These are phyloP conservation scores for Coregonus clupeaformis DNA, from an alignment of 2,113 vertebrate species.

Conservation along the genomic window DNA sequence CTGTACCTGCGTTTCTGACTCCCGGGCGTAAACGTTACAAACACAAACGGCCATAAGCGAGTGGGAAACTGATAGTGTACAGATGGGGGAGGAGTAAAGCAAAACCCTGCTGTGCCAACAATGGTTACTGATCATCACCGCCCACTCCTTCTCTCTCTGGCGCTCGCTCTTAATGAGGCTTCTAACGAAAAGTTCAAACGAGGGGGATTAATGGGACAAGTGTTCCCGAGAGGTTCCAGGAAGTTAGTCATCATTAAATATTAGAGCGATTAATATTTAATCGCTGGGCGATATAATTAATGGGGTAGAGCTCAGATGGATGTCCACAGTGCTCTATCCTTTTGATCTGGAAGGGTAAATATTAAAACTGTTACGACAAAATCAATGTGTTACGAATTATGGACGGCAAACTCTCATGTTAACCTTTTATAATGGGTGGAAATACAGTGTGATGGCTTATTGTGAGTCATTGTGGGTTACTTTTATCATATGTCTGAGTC, in stretches of 20 bases:
- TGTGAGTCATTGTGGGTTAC: neutral
- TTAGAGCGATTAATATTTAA: too few relatives aligned
- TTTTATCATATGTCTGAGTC: neutral
- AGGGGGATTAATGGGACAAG: constrained; percentile 28
- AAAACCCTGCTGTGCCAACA: constrained; percentile 14
- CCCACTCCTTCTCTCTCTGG: constrained; percentile 25
- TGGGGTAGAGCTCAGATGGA: neutral
- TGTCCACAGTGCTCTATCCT: neutral
- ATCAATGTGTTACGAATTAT: neutral
- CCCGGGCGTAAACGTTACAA: too few relatives aligned
- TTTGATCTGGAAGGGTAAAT: neutral
- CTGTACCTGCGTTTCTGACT: too few relatives aligned
- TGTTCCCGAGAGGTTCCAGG: neutral
- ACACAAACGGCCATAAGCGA: neutral
- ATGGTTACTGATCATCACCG: constrained; percentile 10
- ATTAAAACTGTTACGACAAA: neutral
- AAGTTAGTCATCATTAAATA: constrained; percentile 15
- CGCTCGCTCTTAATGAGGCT: constrained; percentile 7
- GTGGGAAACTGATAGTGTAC: neutral
- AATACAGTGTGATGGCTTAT: too few relatives aligned
- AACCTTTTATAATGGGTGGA: neutral
- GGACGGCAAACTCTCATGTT: neutral
- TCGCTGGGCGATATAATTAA: neutral
- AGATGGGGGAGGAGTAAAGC: neutral
- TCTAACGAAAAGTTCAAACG: constrained; percentile 29